Evolutionary conservation across 92 coral and sea anemone genomes (phyloP).

Genomic region (Phymanthus crucifer): DNA sequence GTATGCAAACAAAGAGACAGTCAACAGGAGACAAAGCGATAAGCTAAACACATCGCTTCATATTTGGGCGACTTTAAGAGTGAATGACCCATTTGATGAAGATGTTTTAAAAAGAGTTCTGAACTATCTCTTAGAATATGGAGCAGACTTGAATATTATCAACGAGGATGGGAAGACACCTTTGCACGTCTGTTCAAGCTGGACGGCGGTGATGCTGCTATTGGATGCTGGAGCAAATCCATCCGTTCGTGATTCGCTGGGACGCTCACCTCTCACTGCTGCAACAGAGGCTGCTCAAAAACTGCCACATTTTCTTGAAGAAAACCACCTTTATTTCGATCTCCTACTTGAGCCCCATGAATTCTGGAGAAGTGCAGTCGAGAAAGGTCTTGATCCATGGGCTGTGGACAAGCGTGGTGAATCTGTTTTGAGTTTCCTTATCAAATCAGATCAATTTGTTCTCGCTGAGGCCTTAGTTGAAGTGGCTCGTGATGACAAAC

Average conservation of each 20-base stretch:
- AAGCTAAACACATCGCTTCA: neutral
- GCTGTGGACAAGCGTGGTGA: neutral
- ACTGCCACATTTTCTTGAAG: neutral
- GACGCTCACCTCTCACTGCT: neutral
- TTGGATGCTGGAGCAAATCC: constrained; percentile 28
- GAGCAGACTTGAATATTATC: neutral
- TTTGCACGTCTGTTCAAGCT: neutral
- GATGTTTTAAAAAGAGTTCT: neutral
- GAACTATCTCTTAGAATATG: neutral
- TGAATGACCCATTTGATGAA: neutral
- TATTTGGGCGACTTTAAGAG: neutral
- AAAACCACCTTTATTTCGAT: neutral
- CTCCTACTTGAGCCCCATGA: neutral
- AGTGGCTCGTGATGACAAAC: neutral
- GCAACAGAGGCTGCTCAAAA: neutral
- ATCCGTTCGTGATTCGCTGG: neutral
- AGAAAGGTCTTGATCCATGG: constrained; percentile 32
- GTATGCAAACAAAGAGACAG: no score
- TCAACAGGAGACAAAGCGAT: neutral
- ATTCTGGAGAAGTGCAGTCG: constrained; percentile 10
- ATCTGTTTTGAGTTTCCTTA: constrained; percentile 28
- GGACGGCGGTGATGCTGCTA: constrained; percentile 4
- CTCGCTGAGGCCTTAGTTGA: constrained; percentile 5
- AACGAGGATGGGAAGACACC: constrained; percentile 8
- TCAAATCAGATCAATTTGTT: constrained; percentile 4